phyloP scores from a whole-genome alignment of 2,888 invertebrate genomes.

The Prosopocoilus inquinatus region DNA sequence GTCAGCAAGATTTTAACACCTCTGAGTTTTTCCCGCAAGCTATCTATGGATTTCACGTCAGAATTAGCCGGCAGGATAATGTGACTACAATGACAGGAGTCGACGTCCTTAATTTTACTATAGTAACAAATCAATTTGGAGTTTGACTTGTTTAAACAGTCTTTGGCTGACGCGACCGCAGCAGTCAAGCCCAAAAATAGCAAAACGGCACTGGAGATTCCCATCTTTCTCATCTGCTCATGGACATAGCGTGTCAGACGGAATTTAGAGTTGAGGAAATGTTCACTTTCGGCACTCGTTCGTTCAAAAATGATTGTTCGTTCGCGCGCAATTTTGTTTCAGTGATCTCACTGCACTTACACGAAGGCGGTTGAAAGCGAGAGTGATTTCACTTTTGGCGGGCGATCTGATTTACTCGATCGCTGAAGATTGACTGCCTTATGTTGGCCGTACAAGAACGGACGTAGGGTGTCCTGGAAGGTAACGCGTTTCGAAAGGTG shows the following conservation, averaged over 20 bases:
- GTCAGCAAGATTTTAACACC: slow-evolving; percentile 57
- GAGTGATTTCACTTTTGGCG: slow-evolving; percentile 34
- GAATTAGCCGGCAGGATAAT: slow-evolving; percentile 42
- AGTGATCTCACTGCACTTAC: slow-evolving; percentile 3
- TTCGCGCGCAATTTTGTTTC: slow-evolving; percentile 12
- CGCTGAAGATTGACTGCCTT: slow-evolving; percentile 37
- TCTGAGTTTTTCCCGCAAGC: slow-evolving; percentile 53
- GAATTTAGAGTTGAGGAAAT: no score
- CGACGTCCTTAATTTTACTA: slow-evolving; percentile 38
- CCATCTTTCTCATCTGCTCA: not conserved
- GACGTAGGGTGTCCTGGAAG: slow-evolving; percentile 20
- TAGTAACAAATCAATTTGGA: slow-evolving; percentile 48
- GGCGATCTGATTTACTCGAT: slow-evolving; percentile 38
- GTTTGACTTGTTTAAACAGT: slow-evolving; percentile 38
- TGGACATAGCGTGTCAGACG: no score
- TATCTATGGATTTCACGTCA: slow-evolving; percentile 47
- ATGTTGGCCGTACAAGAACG: slow-evolving; percentile 10
- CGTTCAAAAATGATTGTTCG: not conserved
- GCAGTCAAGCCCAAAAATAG: slow-evolving; percentile 19
- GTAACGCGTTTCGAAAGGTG: slow-evolving; percentile 22
- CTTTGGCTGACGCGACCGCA: slow-evolving; percentile 28
- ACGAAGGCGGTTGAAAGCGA: slow-evolving; percentile 28
- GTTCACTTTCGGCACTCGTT: no score
- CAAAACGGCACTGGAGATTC: slow-evolving; percentile 13
- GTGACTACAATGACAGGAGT: slow-evolving; percentile 46